Evolutionary conservation across 2,113 vertebrate genomes (phyloP).

Genomic region (Microcebus lehilahytsara): DNA sequence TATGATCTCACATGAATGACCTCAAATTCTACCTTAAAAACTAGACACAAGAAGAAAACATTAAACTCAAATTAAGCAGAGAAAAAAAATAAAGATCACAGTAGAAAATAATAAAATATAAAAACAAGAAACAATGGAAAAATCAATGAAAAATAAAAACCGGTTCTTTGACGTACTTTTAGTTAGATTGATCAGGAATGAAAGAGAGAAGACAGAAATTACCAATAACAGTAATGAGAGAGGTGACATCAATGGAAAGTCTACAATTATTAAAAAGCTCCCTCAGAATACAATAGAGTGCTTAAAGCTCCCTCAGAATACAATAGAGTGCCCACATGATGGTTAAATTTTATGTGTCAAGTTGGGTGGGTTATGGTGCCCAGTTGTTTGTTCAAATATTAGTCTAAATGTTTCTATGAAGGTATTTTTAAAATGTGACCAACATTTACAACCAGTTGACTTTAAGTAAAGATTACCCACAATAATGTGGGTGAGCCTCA

Average conservation of each 20-base stretch:
- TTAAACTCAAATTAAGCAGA: not conserved
- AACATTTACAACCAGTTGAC: too few species aligned
- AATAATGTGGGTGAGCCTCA: too few species aligned
- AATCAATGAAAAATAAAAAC: not conserved
- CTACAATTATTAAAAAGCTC: not conserved
- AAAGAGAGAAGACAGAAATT: not conserved
- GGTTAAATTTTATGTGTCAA: not conserved
- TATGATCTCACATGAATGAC: not conserved
- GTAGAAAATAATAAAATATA: not conserved
- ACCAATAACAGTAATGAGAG: not conserved
- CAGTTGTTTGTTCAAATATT: too few species aligned
- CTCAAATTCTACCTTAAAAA: not conserved
- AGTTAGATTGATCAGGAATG: not conserved
- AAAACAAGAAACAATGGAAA: not conserved
- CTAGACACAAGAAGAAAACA: not conserved
- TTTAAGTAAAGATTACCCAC: too few species aligned
- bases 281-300: not conserved
- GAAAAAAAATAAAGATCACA: not conserved
- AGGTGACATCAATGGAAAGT: not conserved
- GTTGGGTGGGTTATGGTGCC: too few species aligned
- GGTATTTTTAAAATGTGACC: too few species aligned
- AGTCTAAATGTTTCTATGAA: too few species aligned
- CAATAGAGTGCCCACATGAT: not conserved
- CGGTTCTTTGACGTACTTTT: not conserved
- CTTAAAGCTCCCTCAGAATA: not conserved